Evolutionary conservation across 23 tunicate genomes (phyloP).

Genomic region (Aplidium turbinatum): DNA sequence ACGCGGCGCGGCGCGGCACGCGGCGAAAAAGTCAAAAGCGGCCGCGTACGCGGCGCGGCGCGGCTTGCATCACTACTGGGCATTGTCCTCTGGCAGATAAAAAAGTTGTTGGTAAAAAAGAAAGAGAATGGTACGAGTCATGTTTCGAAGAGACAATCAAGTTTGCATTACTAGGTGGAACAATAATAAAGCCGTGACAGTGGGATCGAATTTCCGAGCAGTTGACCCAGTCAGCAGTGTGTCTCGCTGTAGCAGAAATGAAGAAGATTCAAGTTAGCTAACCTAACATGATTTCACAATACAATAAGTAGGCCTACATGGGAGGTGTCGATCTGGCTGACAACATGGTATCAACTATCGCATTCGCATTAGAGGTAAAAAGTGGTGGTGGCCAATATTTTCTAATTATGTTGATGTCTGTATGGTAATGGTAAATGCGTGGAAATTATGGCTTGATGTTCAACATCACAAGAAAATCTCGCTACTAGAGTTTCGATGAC

Average conservation of each 20-base stretch:
- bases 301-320: conserved; percentile 7
- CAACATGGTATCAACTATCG: conserved; percentile 17
- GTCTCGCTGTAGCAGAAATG: conserved; percentile 15
- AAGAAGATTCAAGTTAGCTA: conserved; percentile 1
- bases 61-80: no score
- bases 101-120: conserved; percentile 10
- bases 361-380: conserved; percentile 15
- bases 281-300: conserved; percentile 18
- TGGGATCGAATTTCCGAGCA: conserved; percentile 10
- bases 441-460: conserved; percentile 19
- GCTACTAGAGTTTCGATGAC: conserved; percentile 17
- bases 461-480: conserved; percentile 8
- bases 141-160: conserved; percentile 19
- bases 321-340: conserved; percentile 18
- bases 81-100: conserved; percentile 15
- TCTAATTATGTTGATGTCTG: conserved; percentile 7
- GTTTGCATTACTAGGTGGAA: conserved; percentile 14
- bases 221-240: conserved; percentile 19
- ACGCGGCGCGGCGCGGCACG: no score
- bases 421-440: conserved; percentile 1
- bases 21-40: no score
- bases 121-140: conserved; percentile 17
- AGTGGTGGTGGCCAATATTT: conserved; percentile 22
- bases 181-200: conserved; percentile 1
- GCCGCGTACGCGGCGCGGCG: no score